Conservation (phyloP, 1,140 invertebrate species). For the Tigriopus japonicus region DNA sequence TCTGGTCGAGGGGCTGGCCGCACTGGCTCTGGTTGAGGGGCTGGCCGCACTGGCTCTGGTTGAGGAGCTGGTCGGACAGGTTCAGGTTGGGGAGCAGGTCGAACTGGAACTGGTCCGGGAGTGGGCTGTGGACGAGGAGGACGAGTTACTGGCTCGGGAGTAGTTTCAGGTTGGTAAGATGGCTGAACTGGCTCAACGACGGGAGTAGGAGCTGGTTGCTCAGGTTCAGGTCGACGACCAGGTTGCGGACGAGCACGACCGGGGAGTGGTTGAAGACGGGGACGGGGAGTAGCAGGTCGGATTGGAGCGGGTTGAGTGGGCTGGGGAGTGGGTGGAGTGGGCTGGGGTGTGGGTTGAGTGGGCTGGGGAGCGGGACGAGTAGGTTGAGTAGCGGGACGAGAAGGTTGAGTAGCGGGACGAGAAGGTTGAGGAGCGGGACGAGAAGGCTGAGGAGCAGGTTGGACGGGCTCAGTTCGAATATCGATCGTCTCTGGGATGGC, state of each 20-base stretch:
- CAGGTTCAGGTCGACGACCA: background rate
- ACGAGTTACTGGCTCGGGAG: background rate
- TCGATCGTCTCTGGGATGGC: too few relatives aligned
- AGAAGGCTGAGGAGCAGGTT: background rate
- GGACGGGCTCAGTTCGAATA: too few relatives aligned
- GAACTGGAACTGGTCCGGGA: too few relatives aligned
- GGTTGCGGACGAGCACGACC: background rate
- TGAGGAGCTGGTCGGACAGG: background rate
- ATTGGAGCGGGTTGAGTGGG: background rate
- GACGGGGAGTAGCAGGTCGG: background rate
- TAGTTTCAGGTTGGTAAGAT: background rate
- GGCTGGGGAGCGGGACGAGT: background rate
- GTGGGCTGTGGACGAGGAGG: too few relatives aligned
- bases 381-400: background rate
- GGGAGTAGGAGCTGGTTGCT: too few relatives aligned
- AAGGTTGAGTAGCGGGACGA: background rate
- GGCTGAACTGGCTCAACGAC: background rate
- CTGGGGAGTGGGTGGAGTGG: background rate
- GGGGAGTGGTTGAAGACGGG: background rate
- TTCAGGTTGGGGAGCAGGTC: background rate
- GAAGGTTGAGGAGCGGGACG: background rate
- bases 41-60: too few relatives aligned
- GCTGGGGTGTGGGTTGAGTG: background rate
- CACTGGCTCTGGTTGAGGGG: too few relatives aligned
- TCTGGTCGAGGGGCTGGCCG: background rate